These are phyloP conservation scores for Aphodius granarius DNA, from an alignment of 2,888 invertebrate genomes.

Conservation along the genomic window DNA sequence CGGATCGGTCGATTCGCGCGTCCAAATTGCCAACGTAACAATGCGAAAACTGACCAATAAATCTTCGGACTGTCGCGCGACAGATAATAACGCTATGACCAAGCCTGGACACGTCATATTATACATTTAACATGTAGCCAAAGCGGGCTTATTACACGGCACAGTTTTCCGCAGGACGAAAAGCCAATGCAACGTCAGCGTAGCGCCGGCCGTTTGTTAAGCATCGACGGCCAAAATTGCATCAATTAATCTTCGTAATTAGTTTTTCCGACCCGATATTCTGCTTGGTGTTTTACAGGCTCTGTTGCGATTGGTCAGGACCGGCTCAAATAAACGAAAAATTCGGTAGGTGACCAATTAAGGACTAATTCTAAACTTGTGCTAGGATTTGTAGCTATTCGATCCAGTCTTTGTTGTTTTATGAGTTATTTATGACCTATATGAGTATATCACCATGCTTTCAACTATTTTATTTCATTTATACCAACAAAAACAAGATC, in stretches of 20 bases:
- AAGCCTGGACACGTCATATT: not conserved
- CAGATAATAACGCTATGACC: slow-evolving; percentile 4
- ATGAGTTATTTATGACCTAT: too few species aligned
- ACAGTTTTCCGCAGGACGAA: not conserved
- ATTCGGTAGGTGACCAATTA: too few species aligned
- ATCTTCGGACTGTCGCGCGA: not conserved
- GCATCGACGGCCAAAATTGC: slow-evolving; percentile 45
- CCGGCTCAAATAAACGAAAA: not conserved
- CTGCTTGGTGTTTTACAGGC: not conserved
- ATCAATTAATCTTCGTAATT: slow-evolving; percentile 51
- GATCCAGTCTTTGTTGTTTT: too few species aligned
- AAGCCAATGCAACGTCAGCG: not conserved
- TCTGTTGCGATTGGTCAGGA: not conserved
- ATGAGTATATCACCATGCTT: too few species aligned
- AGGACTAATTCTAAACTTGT: too few species aligned
- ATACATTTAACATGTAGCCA: slow-evolving; percentile 4
- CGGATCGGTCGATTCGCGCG: not conserved
- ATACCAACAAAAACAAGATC: too few species aligned
- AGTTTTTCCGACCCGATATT: not conserved
- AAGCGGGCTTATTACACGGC: not conserved
- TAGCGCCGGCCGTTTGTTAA: slow-evolving; percentile 37
- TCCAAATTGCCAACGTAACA: not conserved
- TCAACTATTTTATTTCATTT: too few species aligned
- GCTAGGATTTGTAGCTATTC: too few species aligned
- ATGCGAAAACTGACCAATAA: slow-evolving; percentile 11